Evolutionary conservation across 2,113 vertebrate species (phyloP), one percentile per base, ranked within the genome.

Genomic region (Delphinapterus leucas): DNA sequence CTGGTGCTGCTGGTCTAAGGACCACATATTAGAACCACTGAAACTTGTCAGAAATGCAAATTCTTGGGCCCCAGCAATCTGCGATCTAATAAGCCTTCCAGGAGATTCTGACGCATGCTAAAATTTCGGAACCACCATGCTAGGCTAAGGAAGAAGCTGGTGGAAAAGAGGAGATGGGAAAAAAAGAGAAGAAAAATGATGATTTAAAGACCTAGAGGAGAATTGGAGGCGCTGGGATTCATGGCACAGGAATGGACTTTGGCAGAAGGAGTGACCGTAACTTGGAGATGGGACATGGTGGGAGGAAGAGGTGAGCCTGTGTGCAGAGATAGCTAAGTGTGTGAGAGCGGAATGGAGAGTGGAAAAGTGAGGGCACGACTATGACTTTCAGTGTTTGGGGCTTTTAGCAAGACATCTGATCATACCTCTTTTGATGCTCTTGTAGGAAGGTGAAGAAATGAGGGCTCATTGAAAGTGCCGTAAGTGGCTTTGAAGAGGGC

Each of bases 401-500:
- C 44, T 87, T 81, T 67, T 80, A 87, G 14, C 36, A 49, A 77
- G 38, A 61, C 18, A 17, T 3, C n/a, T 81, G 58, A 28, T 23
- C 36, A 28, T 47, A 31, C 10, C 68, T 89, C 13, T 76, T n/a
- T 61, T 71, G 49, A 74, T 80, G 44, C 31, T 60, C 36, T 67
- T 82, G 18, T 9, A 73, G 67, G 26, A 53, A 53, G 28, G 47
- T 31, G 61, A 77, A 70, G 83, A 86, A 87, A 71, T 38, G n/a
- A 61, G 28, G 71, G 53, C 53, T 95, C 28, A 13, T 31, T 18
- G n/a, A 74, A 65, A 60, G 9, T 28, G 6, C 77, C 61, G 15
- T 33, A 58, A 82, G 68, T 58, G 89, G 9, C 63, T 95, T 89
- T 95, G 68, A 96, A 95, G 90, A 53, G 60, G 80, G 36, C 41